Evolutionary conservation across 1,140 invertebrate genomes (phyloP), one percentile per base, ranked within the genome.

Genomic region (Leptinotarsa lineolata): DNA sequence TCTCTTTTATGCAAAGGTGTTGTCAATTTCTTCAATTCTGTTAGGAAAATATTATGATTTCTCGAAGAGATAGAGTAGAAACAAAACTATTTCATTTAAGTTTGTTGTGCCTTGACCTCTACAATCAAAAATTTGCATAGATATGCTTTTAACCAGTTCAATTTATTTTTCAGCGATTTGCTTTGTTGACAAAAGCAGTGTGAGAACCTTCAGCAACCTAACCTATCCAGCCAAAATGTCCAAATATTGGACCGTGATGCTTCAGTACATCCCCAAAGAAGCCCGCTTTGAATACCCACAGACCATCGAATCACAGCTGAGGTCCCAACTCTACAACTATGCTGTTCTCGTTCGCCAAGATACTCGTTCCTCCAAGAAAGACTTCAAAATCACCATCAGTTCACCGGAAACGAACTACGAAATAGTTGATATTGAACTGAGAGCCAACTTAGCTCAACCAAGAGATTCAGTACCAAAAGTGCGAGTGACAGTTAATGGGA

Each of bases 161-260:
- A 63, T 63, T 79, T 78, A 77, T 74, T 74, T 84, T 85, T 67
- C 82, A 92, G 91, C 85, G 48, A 83, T 78, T 54, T 92, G 91
- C 78, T 80, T 85, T n/a, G 77, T 92, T 60, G 90, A 92, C 74
- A 81, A 84, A 2, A 84, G 80, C 13, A 80, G 81, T 46, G 86
- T 87, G 13, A 86, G 84, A 72, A 92, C 91, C 0, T 92, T 92
- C 83, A 89, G 90, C 79, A 87, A 88, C 75, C 85, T 83, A 15
- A 84, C 83, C 16, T 91, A 89, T 77, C 82, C 87, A 4, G 72
- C 91, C 8, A 86, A 69, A 16, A 46, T 68, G 0, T 68, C 67
- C 15, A 68, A 87, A 18, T 88, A 87, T 68, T 91, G 89, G 88
- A 88, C 91, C 73, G 87, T 91, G 0, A 84, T 89, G 46, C 82